These are phyloP conservation scores for Pteropus alecto DNA, from an alignment of 2,113 vertebrate genomes.

Conservation along the genomic window DNA sequence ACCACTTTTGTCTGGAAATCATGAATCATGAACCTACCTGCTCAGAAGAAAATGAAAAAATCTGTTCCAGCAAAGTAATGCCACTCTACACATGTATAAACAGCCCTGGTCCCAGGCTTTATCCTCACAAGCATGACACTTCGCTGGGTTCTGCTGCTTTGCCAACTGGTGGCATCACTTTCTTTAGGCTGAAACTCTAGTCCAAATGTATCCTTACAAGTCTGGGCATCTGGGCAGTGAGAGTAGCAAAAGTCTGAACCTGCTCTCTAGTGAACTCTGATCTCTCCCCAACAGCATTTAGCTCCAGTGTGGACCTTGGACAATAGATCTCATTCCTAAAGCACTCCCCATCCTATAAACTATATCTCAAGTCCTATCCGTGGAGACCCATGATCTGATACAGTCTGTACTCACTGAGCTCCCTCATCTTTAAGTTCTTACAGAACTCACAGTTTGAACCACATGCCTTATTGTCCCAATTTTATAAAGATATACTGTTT, in stretches of 20 bases:
- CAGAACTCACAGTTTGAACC: background rate
- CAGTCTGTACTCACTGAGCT: background rate
- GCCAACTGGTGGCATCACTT: background rate
- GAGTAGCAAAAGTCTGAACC: too few relatives aligned
- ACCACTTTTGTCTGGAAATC: background rate
- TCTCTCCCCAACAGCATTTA: background rate
- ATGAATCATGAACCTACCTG: background rate
- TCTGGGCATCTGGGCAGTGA: background rate
- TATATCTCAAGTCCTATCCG: background rate
- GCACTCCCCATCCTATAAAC: background rate
- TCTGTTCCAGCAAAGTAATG: background rate
- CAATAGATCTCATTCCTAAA: background rate
- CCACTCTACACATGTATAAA: rapidly evolving
- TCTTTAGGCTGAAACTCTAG: background rate
- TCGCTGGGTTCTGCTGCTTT: background rate
- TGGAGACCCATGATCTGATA: background rate
- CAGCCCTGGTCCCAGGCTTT: background rate
- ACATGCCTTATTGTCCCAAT: background rate
- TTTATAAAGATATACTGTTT: background rate
- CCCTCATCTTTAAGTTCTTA: background rate
- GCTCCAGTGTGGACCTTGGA: background rate
- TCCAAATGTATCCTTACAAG: background rate
- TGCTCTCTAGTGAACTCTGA: background rate
- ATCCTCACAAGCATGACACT: background rate
- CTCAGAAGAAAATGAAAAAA: background rate